Percentiles rank a stretch among this genome's conserved stretches.
Conservation (phyloP, 2,888 invertebrate species). For the Apotomis betuletana region DNA sequence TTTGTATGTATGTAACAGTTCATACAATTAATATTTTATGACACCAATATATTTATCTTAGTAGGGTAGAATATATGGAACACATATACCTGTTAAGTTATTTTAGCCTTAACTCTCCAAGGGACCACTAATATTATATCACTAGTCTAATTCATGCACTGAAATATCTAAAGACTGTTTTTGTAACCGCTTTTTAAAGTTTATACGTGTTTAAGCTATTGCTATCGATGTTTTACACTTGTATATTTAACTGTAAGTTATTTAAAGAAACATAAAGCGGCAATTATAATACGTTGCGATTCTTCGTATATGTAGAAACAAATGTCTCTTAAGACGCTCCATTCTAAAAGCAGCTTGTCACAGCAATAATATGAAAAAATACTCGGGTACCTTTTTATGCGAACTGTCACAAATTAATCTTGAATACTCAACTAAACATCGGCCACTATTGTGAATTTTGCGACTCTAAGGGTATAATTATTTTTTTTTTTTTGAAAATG, state of each 20-base stretch:
- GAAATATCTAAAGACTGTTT: constrained; percentile 38
- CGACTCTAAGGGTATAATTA: no score
- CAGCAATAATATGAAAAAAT: no score
- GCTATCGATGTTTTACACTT: constrained; percentile 19
- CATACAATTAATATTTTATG: no score
- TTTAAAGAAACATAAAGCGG: not conserved
- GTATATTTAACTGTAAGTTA: constrained; percentile 11
- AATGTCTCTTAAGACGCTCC: no score
- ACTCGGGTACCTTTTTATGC: not conserved
- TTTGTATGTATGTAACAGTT: no score
- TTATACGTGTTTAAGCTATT: constrained; percentile 26
- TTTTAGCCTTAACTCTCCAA: not conserved
- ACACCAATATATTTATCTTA: no score
- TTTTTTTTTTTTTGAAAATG: no score
- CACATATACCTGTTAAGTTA: no score
- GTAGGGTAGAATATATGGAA: no score
- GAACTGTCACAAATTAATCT: not conserved
- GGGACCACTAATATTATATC: constrained; percentile 18
- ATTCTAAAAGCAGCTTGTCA: no score
- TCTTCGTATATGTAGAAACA: not conserved
- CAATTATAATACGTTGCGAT: not conserved
- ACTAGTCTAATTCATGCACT: constrained; percentile 34
- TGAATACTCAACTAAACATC: not conserved
- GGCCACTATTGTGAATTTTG: no score
- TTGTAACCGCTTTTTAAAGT: constrained; percentile 35